Percentiles rank a stretch among this genome's conserved stretches.
These are phyloP conservation scores for Leptodirus hochenwartii DNA, from an alignment of 2,888 invertebrate genomes.

Conservation along the genomic window DNA sequence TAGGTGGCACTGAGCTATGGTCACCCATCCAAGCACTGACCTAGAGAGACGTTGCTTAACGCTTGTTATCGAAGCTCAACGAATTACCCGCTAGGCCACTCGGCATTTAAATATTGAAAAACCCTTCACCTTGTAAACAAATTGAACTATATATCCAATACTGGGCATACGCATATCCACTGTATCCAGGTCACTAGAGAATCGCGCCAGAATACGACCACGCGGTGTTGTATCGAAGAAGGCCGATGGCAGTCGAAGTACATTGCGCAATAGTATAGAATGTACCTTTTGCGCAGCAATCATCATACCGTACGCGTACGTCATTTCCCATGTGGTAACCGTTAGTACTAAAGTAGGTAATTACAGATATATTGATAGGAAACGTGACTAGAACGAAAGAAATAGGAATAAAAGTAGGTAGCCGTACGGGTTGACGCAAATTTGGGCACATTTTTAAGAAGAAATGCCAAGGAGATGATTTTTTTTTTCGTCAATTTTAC, in stretches of 20 bases:
- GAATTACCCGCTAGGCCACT: too few species aligned
- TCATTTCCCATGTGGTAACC: slow-evolving; percentile 26
- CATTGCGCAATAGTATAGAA: slow-evolving; percentile 34
- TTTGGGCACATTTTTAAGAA: too few species aligned
- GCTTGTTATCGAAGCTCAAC: too few species aligned
- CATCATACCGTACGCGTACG: slow-evolving; percentile 23
- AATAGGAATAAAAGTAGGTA: slow-evolving; percentile 1
- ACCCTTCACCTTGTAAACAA: too few species aligned
- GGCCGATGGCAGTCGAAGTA: slow-evolving; percentile 47
- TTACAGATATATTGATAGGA: too few species aligned
- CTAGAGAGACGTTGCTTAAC: too few species aligned
- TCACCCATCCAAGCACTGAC: too few species aligned
- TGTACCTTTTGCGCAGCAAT: slow-evolving; percentile 40
- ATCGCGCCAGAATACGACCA: slow-evolving; percentile 52
- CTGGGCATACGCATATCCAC: slow-evolving; percentile 39
- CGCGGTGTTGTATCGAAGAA: slow-evolving; percentile 59
- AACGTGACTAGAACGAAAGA: background rate
- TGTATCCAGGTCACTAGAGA: slow-evolving; percentile 51
- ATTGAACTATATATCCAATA: slow-evolving; percentile 9
- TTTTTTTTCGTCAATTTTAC: too few species aligned
- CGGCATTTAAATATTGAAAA: too few species aligned
- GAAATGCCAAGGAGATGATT: too few species aligned
- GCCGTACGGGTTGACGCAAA: too few species aligned
- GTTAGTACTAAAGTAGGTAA: slow-evolving; percentile 9
- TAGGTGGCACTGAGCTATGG: too few species aligned